Evolutionary conservation across 2,113 vertebrate genomes (phyloP).

Genomic region (Dermatemys mawii): DNA sequence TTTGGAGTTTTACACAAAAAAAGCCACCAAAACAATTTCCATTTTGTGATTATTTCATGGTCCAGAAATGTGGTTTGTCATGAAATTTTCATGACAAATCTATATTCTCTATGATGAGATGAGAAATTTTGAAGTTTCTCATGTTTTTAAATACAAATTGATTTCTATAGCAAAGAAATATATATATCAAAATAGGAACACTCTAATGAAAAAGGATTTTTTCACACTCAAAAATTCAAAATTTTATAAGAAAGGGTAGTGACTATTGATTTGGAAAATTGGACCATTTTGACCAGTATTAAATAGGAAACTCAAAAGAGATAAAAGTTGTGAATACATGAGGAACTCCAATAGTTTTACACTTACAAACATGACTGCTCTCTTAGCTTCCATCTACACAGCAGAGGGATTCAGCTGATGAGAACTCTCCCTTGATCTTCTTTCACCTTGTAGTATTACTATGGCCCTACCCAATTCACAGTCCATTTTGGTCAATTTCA

Average conservation of each 20-base stretch:
- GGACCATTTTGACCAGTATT: background rate
- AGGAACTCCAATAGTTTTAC: background rate
- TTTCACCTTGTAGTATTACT: background rate
- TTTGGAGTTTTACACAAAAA: background rate
- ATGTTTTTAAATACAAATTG: background rate
- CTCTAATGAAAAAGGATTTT: background rate
- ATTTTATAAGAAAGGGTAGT: background rate
- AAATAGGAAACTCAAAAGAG: background rate
- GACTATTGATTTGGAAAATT: background rate
- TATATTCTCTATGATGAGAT: background rate
- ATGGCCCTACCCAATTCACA: too few species aligned
- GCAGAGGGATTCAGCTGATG: slow-evolving; percentile 17
- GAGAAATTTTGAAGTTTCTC: background rate
- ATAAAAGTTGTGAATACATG: background rate
- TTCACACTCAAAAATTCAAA: background rate
- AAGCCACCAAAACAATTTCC: background rate
- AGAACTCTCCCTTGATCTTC: background rate
- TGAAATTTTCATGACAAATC: background rate
- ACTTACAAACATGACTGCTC: slow-evolving; percentile 14
- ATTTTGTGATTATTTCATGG: background rate
- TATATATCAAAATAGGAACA: background rate
- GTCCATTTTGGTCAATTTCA: too few species aligned
- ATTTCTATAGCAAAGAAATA: background rate
- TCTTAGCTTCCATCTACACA: background rate
- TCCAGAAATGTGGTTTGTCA: background rate